phyloP scores from a whole-genome alignment of 2,797 vertebrate species.

The Adrianichthys oophorus region DNA sequence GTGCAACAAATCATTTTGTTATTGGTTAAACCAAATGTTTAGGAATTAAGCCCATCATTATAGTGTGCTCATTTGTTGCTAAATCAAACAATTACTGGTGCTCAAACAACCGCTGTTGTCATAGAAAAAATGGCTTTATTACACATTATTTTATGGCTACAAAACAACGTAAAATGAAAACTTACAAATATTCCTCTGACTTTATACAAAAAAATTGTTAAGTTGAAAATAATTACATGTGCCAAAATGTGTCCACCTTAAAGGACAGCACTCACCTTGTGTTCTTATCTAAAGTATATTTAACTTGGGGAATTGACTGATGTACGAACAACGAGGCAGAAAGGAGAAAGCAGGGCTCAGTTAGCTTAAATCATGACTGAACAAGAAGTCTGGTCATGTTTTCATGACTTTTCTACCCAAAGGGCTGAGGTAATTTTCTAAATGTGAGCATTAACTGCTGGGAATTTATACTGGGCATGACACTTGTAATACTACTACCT shows the following conservation, averaged over 20 bases:
- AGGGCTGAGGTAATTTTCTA: constrained; percentile 63
- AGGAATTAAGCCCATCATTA: constrained; percentile 19
- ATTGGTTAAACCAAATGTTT: background rate
- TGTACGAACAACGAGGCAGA: constrained; percentile 21
- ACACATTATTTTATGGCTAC: constrained; percentile 31
- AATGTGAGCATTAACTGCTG: constrained; percentile 63
- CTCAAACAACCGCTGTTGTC: constrained; percentile 28
- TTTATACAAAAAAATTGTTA: constrained; percentile 16
- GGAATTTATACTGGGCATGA: constrained; percentile 70
- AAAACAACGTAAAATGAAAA: constrained; percentile 43
- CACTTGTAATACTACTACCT: constrained; percentile 73
- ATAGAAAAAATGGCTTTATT: constrained; percentile 34
- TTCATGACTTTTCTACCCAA: constrained; percentile 58
- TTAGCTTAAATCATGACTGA: constrained; percentile 52
- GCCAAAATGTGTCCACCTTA: constrained; percentile 2
- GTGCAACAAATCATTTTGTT: background rate
- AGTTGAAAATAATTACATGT: constrained; percentile 21
- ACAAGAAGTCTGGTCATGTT: constrained; percentile 64
- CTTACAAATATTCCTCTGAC: constrained; percentile 16
- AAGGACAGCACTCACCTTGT: constrained; percentile 9
- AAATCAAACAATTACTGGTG: constrained; percentile 28
- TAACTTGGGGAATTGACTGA: constrained; percentile 28
- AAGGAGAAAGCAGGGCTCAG: constrained; percentile 11
- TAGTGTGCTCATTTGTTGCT: constrained; percentile 24
- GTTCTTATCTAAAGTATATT: constrained; percentile 40